Percentiles rank a stretch among this genome's conserved stretches.
phyloP scores from a whole-genome alignment of 1,140 invertebrate genomes.

The Cotesia chilonis region DNA sequence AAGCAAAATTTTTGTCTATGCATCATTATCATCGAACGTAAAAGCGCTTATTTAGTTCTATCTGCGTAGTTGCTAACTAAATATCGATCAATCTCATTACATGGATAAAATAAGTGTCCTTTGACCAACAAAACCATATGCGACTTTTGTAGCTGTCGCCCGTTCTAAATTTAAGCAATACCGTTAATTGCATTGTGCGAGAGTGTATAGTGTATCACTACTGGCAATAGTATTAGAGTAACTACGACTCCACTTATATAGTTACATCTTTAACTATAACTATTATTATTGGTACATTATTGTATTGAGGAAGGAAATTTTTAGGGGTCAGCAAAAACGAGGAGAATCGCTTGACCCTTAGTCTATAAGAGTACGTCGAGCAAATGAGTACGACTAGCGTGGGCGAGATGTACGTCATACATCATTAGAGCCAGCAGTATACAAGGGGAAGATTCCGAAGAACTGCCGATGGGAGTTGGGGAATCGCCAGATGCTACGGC shows the following conservation, averaged over 20 bases:
- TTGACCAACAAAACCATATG: conserved; percentile 29
- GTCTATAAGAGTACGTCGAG: conserved; percentile 21
- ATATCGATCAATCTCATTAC: not conserved
- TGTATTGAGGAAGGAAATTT: conserved; percentile 25
- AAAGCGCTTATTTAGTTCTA: too few relatives aligned
- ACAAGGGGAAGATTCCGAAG: conserved; percentile 29
- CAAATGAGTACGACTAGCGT: conserved; percentile 41
- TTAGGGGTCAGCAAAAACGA: conserved; percentile 43
- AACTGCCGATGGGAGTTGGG: conserved; percentile 50
- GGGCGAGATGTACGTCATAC: conserved; percentile 51
- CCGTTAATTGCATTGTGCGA: conserved; percentile 56
- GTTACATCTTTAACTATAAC: too few relatives aligned
- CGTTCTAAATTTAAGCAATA: conserved; percentile 49
- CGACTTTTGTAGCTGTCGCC: not conserved
- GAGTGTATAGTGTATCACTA: not conserved
- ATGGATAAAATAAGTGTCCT: not conserved
- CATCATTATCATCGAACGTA: not conserved
- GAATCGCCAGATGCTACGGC: conserved; percentile 53
- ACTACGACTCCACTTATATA: not conserved
- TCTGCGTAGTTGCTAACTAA: not conserved
- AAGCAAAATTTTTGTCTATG: too few relatives aligned
- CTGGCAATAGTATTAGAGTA: not conserved
- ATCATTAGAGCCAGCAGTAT: conserved; percentile 51
- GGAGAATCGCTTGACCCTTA: conserved; percentile 51
- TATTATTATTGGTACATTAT: too few relatives aligned